A percentile compares a stretch with the other conserved stretches of the same genome.
These are phyloP conservation scores for Tragelaphus strepsiceros DNA, from an alignment of 2,113 vertebrate species.

Conservation along the genomic window DNA sequence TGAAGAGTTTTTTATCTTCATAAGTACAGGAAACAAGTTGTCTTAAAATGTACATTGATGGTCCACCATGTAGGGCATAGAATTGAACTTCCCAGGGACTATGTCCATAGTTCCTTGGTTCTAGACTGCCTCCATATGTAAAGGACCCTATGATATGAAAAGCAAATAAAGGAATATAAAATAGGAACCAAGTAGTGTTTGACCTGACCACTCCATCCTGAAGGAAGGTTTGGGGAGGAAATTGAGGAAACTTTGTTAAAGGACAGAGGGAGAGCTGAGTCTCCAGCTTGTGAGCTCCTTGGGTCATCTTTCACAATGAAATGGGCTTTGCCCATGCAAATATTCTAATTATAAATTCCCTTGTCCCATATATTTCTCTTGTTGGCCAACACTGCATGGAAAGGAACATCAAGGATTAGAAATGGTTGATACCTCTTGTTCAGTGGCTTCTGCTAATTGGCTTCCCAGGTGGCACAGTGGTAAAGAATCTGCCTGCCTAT, in stretches of 20 bases:
- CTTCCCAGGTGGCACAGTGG: background rate
- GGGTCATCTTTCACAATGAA: background rate
- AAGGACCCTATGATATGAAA: background rate
- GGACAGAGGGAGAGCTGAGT: background rate
- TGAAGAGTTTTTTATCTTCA: background rate
- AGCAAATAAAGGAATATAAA: background rate
- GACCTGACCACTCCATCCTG: background rate
- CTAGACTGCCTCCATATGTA: background rate
- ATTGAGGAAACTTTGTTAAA: background rate
- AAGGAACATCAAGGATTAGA: background rate
- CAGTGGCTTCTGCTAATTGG: background rate
- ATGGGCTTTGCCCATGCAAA: background rate
- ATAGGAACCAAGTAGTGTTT: background rate
- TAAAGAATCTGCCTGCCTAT: background rate
- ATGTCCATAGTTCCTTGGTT: background rate
- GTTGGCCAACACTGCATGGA: background rate
- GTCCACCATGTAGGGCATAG: accelerated
- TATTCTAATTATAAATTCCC: background rate
- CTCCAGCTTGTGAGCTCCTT: background rate
- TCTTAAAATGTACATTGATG: too few species aligned
- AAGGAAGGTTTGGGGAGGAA: background rate
- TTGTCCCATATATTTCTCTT: background rate
- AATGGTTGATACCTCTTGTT: background rate
- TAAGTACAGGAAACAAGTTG: background rate
- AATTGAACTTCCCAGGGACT: background rate